Conservation (phyloP, 1,140 invertebrate species). For the Drosophila neocordata region DNA sequence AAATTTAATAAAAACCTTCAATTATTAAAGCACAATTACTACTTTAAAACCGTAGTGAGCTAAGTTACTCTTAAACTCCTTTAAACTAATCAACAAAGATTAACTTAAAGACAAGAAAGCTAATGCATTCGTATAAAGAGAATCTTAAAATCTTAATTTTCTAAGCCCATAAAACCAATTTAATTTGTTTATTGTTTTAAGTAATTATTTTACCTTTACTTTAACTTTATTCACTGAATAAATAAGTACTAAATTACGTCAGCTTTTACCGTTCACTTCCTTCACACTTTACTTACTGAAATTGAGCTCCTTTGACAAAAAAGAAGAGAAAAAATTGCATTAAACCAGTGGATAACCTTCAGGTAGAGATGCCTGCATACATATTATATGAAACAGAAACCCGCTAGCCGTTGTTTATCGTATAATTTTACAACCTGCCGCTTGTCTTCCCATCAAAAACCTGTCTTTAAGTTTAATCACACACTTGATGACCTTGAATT, state of each 20-base stretch:
- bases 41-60: no score
- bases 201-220: no score
- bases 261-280: neutral
- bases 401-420: conserved; percentile 43
- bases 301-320: conserved; percentile 17
- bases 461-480: conserved; percentile 28
- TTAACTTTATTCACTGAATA: no score
- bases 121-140: no score
- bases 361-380: neutral
- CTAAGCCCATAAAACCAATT: no score
- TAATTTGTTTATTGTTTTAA: no score
- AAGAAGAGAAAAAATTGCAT: neutral
- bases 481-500: conserved; percentile 47
- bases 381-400: conserved; percentile 44
- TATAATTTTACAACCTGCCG: conserved; percentile 11
- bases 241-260: neutral
- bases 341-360: conserved; percentile 37
- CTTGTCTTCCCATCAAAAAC: conserved; percentile 44
- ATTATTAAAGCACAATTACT: no score
- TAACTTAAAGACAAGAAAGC: no score
- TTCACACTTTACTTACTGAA: neutral
- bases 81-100: no score
- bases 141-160: no score
- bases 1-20: no score
- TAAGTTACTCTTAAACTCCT: no score